These are phyloP conservation scores for Cerceris ruficornis DNA, from an alignment of 2,888 invertebrate species.

Conservation along the genomic window DNA sequence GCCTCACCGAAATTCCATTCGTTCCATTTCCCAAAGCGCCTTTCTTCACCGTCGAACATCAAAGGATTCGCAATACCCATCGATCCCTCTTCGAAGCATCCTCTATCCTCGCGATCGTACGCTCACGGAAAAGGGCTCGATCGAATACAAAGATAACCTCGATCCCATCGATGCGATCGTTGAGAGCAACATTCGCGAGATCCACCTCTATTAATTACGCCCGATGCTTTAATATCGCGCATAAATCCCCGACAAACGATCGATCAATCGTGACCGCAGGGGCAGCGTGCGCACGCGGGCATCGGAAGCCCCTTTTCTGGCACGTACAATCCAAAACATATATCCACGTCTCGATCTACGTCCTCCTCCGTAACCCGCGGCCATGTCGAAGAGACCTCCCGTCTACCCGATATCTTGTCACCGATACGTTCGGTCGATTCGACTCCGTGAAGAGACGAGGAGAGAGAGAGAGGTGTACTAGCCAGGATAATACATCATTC, in stretches of 20 bases:
- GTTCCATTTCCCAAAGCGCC: too few relatives aligned
- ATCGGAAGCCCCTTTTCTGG: conserved; percentile 41
- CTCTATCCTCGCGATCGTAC: too few relatives aligned
- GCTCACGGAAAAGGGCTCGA: too few relatives aligned
- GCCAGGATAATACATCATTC: conserved; percentile 52
- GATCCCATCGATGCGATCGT: too few relatives aligned
- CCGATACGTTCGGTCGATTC: conserved; percentile 39
- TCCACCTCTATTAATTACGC: neutral
- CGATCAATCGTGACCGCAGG: conserved; percentile 21
- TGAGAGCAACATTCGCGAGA: neutral
- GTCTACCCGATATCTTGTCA: conserved; percentile 47
- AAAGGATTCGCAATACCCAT: too few relatives aligned
- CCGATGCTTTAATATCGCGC: neutral
- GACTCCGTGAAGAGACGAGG: too few relatives aligned
- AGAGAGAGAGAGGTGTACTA: conserved; percentile 5
- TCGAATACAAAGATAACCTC: too few relatives aligned
- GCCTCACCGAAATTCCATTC: too few relatives aligned
- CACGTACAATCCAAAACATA: conserved; percentile 14
- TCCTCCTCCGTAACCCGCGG: neutral
- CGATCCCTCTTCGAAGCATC: too few relatives aligned
- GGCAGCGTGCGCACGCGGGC: conserved; percentile 20
- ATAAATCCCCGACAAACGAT: conserved; percentile 24
- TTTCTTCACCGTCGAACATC: too few relatives aligned
- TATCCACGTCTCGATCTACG: conserved; percentile 17
- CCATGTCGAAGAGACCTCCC: neutral